These are phyloP conservation scores for Empidonax traillii DNA, from an alignment of 2,113 vertebrate species.

Conservation along the genomic window DNA sequence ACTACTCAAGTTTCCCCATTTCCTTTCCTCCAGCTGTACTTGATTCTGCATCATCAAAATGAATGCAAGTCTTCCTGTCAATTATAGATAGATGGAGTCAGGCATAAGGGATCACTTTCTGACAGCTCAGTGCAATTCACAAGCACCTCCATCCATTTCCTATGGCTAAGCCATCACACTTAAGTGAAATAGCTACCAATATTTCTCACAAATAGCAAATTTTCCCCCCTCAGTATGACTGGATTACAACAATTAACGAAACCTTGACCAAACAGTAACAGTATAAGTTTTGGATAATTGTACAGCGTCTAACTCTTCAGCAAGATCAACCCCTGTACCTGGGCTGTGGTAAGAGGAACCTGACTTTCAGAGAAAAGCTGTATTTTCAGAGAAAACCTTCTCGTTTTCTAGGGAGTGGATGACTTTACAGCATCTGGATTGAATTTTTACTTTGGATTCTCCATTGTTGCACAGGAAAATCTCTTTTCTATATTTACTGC, in stretches of 20 bases:
- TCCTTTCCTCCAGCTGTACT: slow-evolving; percentile 15
- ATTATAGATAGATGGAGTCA: background rate
- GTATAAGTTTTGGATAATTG: background rate
- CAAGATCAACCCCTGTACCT: background rate
- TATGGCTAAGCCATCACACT: background rate
- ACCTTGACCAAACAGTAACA: background rate
- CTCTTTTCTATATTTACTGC: background rate
- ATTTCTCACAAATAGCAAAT: background rate
- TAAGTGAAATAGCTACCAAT: background rate
- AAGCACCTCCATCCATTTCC: background rate
- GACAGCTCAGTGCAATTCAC: background rate
- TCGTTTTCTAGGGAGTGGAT: background rate
- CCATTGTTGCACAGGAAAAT: background rate
- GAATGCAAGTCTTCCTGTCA: background rate
- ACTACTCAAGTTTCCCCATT: background rate
- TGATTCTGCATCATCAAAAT: background rate
- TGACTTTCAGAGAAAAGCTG: background rate
- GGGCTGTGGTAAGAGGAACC: fast-evolving
- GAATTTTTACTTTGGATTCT: background rate
- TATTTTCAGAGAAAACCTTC: background rate
- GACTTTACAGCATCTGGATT: background rate
- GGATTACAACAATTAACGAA: background rate
- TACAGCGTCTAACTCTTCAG: background rate
- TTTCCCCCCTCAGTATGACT: background rate
- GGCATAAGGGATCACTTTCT: background rate